phyloP scores from a whole-genome alignment of 1,140 invertebrate species.

The Diploscapter pachys region DNA sequence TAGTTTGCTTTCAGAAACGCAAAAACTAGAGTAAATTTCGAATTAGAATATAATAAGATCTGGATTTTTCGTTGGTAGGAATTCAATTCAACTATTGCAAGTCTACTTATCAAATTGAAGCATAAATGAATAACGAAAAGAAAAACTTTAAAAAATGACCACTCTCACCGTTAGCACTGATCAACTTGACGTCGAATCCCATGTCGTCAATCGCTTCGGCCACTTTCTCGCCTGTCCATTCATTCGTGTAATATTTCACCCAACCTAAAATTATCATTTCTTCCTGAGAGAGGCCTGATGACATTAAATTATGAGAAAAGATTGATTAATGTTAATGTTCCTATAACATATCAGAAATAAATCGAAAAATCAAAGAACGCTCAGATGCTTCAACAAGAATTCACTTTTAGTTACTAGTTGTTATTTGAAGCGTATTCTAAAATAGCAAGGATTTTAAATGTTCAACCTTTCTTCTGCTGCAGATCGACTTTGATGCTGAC shows the following conservation, averaged over 20 bases:
- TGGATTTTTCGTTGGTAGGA: neutral
- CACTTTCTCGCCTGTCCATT: constrained; percentile 28
- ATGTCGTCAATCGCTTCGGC: constrained; percentile 46
- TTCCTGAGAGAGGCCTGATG: neutral
- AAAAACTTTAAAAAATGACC: neutral
- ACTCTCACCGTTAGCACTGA: neutral
- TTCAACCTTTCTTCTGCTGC: constrained; percentile 26
- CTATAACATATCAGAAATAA: constrained; percentile 5
- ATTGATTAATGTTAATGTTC: neutral
- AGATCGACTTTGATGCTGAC: constrained; percentile 35
- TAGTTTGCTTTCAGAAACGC: neutral
- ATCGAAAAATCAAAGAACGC: neutral
- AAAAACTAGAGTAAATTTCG: neutral
- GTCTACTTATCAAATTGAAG: neutral
- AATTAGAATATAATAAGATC: neutral
- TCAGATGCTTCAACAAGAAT: no score
- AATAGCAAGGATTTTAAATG: neutral
- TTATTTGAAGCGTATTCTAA: neutral
- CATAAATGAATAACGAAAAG: neutral
- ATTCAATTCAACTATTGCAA: no score
- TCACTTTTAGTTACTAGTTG: no score
- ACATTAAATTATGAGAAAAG: no score
- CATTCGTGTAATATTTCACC: constrained; percentile 20
- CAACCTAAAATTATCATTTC: neutral
- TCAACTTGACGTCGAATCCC: constrained; percentile 42